phyloP scores from a whole-genome alignment of 1,140 invertebrate genomes.

The Orchestia grillus region DNA sequence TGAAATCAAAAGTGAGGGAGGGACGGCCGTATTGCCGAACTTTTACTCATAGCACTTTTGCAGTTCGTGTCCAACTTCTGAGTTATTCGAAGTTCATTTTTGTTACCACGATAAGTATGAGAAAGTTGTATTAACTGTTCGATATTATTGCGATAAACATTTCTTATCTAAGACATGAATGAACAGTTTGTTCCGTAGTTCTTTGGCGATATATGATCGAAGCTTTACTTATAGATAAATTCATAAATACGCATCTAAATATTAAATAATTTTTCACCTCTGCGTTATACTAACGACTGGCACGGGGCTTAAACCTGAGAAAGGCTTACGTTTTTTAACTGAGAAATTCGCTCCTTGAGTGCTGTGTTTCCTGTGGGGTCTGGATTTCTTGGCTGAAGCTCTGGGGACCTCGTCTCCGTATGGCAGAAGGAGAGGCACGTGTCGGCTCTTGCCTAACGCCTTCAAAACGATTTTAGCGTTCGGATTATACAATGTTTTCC shows the following conservation, averaged over 20 bases:
- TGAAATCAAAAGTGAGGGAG: too few species aligned
- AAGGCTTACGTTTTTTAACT: neutral
- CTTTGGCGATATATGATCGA: neutral
- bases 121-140: too few species aligned
- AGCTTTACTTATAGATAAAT: neutral
- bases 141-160: neutral
- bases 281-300: neutral
- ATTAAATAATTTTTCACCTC: neutral
- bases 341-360: neutral
- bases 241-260: neutral
- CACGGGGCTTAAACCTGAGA: neutral
- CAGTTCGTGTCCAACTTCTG: too few species aligned
- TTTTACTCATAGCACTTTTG: too few species aligned
- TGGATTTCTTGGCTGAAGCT: neutral
- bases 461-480: slow-evolving; percentile 52
- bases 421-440: slow-evolving; percentile 48
- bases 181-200: neutral
- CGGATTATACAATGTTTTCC: slow-evolving; percentile 55
- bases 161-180: neutral
- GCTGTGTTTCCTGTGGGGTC: neutral
- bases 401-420: slow-evolving; percentile 10
- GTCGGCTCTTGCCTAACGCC: slow-evolving; percentile 54
- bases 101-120: too few species aligned
- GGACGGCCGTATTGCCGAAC: too few species aligned
- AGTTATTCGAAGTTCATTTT: too few species aligned